Evolutionary conservation across 2,888 invertebrate species (phyloP), one percentile per base, ranked within the genome.

Genomic region (Yponomeuta cagnagella): DNA sequence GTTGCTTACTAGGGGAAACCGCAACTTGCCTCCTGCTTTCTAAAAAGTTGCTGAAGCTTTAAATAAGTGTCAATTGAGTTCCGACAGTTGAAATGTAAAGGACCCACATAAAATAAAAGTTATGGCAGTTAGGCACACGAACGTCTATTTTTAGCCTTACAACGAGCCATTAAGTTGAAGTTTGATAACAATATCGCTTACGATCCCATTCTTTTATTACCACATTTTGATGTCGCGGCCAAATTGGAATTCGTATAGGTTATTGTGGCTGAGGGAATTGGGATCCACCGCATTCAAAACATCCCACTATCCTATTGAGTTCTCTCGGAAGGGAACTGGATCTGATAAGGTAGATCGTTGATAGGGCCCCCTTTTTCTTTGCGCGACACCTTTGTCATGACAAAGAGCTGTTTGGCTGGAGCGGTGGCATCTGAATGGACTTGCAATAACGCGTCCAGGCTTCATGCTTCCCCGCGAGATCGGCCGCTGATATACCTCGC

Each of bases 351-450:
- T 75, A 86, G 90, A 91, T 91, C 88, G 87, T 83, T 85, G 91
- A 92, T 92, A 90, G 85, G 86, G 86, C 82, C 87, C 89, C 89
- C 88, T 90, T 91, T 91, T 91, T 90, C 91, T 90, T 90, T 86
- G 82, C 87, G 85, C 90, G 90, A 91, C 91, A 92, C 91, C 90
- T 92, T 92, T 90, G 91, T 90, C 90, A 90, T 88, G 84, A 92
- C 91, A 92, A 92, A 90, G 86, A 85, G 82, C 89, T 91, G 90
- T 91, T 90, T 89, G 88, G 89, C 85, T 87, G 88, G 83, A 84
- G 84, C 86, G 82, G 84, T 91, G 91, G 91, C 91, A 89, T 90
- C 86, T 92, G 90, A 92, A 92, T 91, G 85, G 91, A 87, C 88
- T 86, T 85, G 90, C 90, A 90, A 91, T 91, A 91, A 89, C 90